Evolutionary conservation across 1,140 invertebrate genomes (phyloP).

Genomic region (Bactericera cockerelli): DNA sequence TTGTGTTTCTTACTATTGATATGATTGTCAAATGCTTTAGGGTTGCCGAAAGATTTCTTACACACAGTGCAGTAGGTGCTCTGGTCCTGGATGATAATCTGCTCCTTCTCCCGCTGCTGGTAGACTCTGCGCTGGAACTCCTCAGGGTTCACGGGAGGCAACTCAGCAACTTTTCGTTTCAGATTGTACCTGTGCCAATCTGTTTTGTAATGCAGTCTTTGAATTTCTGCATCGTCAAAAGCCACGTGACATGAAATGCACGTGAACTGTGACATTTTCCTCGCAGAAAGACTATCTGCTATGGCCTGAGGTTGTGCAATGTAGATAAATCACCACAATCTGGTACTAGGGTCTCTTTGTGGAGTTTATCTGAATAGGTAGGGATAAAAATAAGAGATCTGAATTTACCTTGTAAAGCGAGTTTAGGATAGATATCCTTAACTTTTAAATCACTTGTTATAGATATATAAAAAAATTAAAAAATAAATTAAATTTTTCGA

Average conservation of each 20-base stretch:
- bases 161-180: constrained; percentile 78
- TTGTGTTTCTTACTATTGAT: constrained; percentile 87
- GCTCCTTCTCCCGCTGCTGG: constrained; percentile 39
- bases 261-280: constrained; percentile 42
- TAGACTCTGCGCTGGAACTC: constrained; percentile 61
- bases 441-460: too few species aligned
- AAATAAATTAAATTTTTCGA: too few species aligned
- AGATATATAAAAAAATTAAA: too few species aligned
- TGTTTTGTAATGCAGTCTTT: constrained; percentile 76
- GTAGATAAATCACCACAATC: too few species aligned
- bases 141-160: constrained; percentile 67
- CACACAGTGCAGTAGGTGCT: constrained; percentile 57
- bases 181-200: constrained; percentile 97
- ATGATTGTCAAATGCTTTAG: constrained; percentile 82
- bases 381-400: too few species aligned
- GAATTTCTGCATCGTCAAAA: constrained; percentile 64
- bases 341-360: too few species aligned
- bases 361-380: too few species aligned
- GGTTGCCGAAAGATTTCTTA: constrained; percentile 64
- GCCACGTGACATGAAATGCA: constrained; percentile 79
- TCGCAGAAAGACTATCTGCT: constrained; percentile 16
- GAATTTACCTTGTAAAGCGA: too few species aligned
- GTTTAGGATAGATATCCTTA: too few species aligned
- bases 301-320: too few species aligned
- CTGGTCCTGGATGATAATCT: constrained; percentile 32